Conservation (phyloP, 2,797 vertebrate genomes). For the Urosaurus nigricauda region DNA sequence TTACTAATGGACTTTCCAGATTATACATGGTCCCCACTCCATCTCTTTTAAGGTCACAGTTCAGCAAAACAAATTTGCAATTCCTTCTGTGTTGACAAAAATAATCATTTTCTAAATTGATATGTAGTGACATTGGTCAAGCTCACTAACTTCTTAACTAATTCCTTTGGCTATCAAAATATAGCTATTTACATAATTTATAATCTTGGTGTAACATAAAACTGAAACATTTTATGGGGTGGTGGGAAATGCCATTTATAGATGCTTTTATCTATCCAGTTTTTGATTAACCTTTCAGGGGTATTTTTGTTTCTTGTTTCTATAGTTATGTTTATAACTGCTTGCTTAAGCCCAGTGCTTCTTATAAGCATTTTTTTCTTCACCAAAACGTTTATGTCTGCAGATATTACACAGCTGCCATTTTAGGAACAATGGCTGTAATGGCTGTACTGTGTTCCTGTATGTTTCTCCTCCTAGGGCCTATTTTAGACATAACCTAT, state of each 20-base stretch:
- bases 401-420: neutral
- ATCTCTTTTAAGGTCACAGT: slow-evolving; percentile 34
- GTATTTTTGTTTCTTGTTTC: slow-evolving; percentile 67
- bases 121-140: slow-evolving; percentile 57
- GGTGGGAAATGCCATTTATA: slow-evolving; percentile 67
- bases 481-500: neutral
- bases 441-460: neutral
- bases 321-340: slow-evolving; percentile 72
- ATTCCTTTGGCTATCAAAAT: slow-evolving; percentile 68
- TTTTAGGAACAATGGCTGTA: neutral
- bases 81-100: slow-evolving; percentile 59
- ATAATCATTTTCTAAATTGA: slow-evolving; percentile 63
- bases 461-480: neutral
- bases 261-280: slow-evolving; percentile 57
- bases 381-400: neutral
- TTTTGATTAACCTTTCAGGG: slow-evolving; percentile 28
- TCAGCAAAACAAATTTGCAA: slow-evolving; percentile 53
- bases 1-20: neutral
- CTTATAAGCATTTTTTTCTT: slow-evolving; percentile 49
- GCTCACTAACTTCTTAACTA: slow-evolving; percentile 65
- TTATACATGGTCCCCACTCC: neutral
- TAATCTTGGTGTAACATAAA: slow-evolving; percentile 73
- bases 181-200: slow-evolving; percentile 68
- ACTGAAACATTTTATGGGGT: slow-evolving; percentile 71
- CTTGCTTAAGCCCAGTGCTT: slow-evolving; percentile 60